Evolutionary conservation across 35 echinoderm and acorn worm species (phyloP).

Genomic region (Chiridota heheva): DNA sequence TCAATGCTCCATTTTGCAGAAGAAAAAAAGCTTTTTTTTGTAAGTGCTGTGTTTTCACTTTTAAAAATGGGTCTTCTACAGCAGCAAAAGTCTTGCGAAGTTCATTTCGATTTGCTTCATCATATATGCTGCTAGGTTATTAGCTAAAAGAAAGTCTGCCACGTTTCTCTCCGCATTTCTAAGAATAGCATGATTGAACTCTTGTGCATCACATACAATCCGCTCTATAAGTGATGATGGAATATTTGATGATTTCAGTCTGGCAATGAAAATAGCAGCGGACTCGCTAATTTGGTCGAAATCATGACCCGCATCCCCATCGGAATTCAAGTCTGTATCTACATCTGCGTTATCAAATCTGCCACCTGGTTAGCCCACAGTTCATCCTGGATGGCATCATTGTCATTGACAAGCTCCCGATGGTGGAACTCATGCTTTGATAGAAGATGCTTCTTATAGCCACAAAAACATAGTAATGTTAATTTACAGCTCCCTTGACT

Average conservation of each 20-base stretch:
- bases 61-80: not conserved
- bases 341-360: not conserved
- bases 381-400: not conserved
- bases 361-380: no score
- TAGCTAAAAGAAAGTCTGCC: not conserved
- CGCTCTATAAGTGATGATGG: slow-evolving; percentile 7
- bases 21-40: not conserved
- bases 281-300: not conserved
- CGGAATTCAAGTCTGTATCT: not conserved
- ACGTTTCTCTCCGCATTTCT: not conserved
- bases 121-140: not conserved
- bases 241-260: slow-evolving; percentile 23
- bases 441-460: slow-evolving; percentile 17
- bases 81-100: not conserved
- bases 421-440: not conserved
- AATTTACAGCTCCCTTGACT: slow-evolving; percentile 1
- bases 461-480: not conserved
- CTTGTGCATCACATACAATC: not conserved
- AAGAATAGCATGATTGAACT: not conserved
- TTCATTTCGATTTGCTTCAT: not conserved
- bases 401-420: not conserved
- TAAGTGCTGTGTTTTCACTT: slow-evolving; percentile 8
- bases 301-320: not conserved
- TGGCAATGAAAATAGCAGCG: slow-evolving; percentile 13
- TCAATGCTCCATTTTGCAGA: not conserved